A percentile compares a stretch with the other conserved stretches of the same genome.
Evolutionary conservation across 2,888 invertebrate genomes (phyloP).

Genomic region (Leptopilina syphax): DNA sequence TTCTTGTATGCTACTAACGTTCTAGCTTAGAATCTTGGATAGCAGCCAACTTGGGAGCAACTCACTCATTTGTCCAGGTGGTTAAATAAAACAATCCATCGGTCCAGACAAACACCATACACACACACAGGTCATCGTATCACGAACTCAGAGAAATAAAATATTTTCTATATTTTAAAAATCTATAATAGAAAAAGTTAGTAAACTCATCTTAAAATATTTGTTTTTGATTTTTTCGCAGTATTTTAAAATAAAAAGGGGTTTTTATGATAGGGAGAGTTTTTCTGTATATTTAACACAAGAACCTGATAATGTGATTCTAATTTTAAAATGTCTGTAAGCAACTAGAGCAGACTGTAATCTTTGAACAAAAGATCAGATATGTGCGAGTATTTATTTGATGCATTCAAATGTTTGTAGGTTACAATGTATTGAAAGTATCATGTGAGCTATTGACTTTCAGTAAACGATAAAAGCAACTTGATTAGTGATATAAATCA

Average conservation of each 20-base stretch:
- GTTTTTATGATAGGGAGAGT: too few relatives aligned
- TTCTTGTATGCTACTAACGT: slow-evolving; percentile 36
- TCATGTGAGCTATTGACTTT: slow-evolving; percentile 24
- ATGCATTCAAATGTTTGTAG: neutral
- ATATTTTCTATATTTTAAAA: neutral
- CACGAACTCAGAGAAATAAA: slow-evolving; percentile 16
- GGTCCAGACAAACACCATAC: slow-evolving; percentile 25
- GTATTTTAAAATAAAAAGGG: too few relatives aligned
- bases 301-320: too few relatives aligned
- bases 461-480: slow-evolving; percentile 12
- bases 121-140: neutral
- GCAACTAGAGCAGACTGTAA: neutral
- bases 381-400: neutral
- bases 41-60: slow-evolving; percentile 27
- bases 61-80: slow-evolving; percentile 34
- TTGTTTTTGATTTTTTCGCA: too few relatives aligned
- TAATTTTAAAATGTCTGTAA: too few relatives aligned
- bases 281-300: too few relatives aligned
- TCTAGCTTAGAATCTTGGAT: slow-evolving; percentile 29
- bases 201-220: neutral
- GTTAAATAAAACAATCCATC: slow-evolving; percentile 31
- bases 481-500: slow-evolving; percentile 10
- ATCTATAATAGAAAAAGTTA: neutral
- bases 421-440: slow-evolving; percentile 2
- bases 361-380: neutral